Conservation (phyloP, 2,797 vertebrate genomes). For the Steatocranus sp. region DNA sequence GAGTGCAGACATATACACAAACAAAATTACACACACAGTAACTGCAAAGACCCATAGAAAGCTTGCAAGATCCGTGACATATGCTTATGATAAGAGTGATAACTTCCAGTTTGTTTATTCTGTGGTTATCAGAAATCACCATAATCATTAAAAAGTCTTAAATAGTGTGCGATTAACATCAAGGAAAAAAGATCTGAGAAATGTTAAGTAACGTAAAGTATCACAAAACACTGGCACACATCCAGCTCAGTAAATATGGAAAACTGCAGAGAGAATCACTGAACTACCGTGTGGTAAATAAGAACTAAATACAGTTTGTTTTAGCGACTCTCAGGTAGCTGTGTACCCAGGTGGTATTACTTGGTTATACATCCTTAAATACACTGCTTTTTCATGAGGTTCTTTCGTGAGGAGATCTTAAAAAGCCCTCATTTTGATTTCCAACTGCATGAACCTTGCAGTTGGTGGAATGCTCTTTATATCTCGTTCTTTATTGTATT, state of each 20-base stretch:
- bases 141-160: neutral
- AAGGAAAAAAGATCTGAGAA: neutral
- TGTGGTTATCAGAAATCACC: neutral
- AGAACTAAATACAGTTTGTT: neutral
- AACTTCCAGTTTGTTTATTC: neutral
- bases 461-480: neutral
- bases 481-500: neutral
- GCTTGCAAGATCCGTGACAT: neutral
- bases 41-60: neutral
- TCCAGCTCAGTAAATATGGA: neutral
- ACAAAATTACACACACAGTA: neutral
- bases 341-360: neutral
- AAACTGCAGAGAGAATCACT: neutral
- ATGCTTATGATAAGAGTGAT: neutral
- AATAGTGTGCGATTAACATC: neutral
- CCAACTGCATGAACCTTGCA: neutral
- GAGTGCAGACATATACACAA: neutral
- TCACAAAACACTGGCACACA: neutral
- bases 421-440: neutral
- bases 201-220: neutral
- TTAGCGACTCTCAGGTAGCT: neutral
- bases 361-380: neutral
- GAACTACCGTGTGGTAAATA: neutral
- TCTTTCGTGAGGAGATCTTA: neutral
- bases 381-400: neutral